phyloP scores from a whole-genome alignment of 1,140 invertebrate genomes.

The Subanguina moxae region DNA sequence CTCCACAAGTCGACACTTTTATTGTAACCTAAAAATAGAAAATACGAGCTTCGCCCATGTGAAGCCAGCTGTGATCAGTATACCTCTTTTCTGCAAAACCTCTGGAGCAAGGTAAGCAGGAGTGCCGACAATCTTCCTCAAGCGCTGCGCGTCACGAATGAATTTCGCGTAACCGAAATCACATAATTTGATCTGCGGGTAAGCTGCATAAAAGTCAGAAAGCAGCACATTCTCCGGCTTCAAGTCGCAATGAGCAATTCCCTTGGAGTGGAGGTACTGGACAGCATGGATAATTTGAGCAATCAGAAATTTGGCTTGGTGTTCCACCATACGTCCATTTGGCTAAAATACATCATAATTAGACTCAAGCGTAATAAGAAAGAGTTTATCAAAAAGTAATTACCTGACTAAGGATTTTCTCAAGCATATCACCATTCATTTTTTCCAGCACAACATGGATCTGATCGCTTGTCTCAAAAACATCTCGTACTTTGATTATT shows the following conservation, averaged over 20 bases:
- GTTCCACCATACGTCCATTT: constrained; percentile 44
- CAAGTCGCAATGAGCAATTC: constrained; percentile 67
- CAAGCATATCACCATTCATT: constrained; percentile 84
- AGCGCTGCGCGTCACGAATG: constrained; percentile 91
- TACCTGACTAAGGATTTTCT: constrained; percentile 82
- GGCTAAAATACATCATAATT: background rate
- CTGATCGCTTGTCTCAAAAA: constrained; percentile 94
- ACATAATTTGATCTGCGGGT: constrained; percentile 73
- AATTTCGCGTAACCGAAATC: constrained; percentile 98
- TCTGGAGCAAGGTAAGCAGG: constrained; percentile 80
- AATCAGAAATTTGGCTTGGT: constrained; percentile 51
- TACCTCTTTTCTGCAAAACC: constrained; percentile 72
- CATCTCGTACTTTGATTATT: constrained; percentile 71
- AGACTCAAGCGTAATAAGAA: background rate
- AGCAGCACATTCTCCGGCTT: constrained; percentile 70
- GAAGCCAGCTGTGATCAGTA: background rate
- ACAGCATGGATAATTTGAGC: constrained; percentile 84
- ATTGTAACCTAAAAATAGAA: constrained; percentile 81
- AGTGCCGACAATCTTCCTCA: constrained; percentile 76
- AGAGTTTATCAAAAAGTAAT: background rate
- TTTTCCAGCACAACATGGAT: constrained; percentile 69
- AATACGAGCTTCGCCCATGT: background rate
- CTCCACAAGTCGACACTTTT: constrained; percentile 98
- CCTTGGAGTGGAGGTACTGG: constrained; percentile 93
- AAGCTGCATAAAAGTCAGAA: constrained; percentile 38